Evolutionary conservation across 2,888 invertebrate species (phyloP).

Genomic region (Hololepta plana): DNA sequence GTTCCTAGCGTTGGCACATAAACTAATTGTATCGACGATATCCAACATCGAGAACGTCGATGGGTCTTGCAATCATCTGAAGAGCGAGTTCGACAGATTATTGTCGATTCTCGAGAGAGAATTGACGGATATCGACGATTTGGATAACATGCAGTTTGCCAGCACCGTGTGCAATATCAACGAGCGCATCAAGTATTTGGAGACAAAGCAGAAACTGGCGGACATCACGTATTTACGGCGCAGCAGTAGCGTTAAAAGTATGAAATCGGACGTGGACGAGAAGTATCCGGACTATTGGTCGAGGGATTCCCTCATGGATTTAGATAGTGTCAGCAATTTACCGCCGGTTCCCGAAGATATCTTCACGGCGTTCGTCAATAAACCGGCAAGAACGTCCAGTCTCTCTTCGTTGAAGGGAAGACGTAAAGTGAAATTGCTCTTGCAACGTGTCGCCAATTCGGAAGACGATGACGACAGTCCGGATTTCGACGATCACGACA

Average conservation of each 20-base stretch:
- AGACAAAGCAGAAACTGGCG: constrained; percentile 14
- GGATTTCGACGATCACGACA: constrained; percentile 20
- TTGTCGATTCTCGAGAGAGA: constrained; percentile 22
- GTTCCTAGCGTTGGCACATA: constrained; percentile 21
- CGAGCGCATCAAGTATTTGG: constrained; percentile 23
- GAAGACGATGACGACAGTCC: constrained; percentile 27
- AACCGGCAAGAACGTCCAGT: constrained; percentile 26
- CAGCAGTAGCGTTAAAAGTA: constrained; percentile 16
- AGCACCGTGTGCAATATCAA: constrained; percentile 12
- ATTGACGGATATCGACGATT: constrained; percentile 18
- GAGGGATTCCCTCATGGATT: constrained; percentile 26
- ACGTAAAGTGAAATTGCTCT: constrained; percentile 27
- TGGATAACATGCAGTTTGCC: constrained; percentile 14
- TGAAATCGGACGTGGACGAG: constrained; percentile 27
- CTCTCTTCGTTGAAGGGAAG: constrained; percentile 28
- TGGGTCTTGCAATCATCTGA: constrained; percentile 12
- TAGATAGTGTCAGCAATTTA: constrained; percentile 25
- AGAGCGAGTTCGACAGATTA: constrained; percentile 22
- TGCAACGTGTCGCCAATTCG: constrained; percentile 26
- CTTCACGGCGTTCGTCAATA: constrained; percentile 24
- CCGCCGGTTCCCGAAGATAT: constrained; percentile 30
- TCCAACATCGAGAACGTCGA: constrained; percentile 9
- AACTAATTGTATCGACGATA: constrained; percentile 12
- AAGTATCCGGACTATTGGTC: constrained; percentile 30
- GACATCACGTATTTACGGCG: constrained; percentile 10